Percentiles rank a stretch among this genome's conserved stretches.
Conservation (phyloP, 2,888 invertebrate species). For the Parthenolecanium corni region DNA sequence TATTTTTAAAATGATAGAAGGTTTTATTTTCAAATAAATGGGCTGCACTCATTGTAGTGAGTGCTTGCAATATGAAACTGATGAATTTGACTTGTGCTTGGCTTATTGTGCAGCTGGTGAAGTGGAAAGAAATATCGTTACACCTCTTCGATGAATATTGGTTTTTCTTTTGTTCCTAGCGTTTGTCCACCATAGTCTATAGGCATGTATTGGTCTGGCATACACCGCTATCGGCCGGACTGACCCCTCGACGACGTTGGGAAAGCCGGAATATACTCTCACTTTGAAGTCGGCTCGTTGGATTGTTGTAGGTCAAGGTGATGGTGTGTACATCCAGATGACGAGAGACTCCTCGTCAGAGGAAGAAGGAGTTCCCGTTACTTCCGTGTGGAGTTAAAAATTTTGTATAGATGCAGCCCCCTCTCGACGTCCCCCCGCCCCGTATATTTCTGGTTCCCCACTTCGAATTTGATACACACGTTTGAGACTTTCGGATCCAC, state of each 20-base stretch:
- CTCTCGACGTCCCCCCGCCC: neutral
- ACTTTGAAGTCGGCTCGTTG: constrained; percentile 22
- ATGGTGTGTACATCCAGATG: constrained; percentile 16
- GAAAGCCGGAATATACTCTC: constrained; percentile 28
- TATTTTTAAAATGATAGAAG: too few species aligned
- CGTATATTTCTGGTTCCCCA: neutral
- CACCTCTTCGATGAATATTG: too few species aligned
- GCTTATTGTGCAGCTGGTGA: too few species aligned
- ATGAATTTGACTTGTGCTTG: too few species aligned
- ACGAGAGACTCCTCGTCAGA: constrained; percentile 14
- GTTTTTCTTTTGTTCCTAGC: too few species aligned
- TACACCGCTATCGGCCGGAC: neutral
- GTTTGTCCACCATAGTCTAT: too few species aligned
- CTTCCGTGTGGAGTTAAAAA: constrained; percentile 23
- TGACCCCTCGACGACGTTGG: constrained; percentile 15
- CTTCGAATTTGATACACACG: neutral
- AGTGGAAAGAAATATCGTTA: too few species aligned
- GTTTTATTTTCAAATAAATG: too few species aligned
- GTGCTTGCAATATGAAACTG: too few species aligned
- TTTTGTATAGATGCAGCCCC: constrained; percentile 5
- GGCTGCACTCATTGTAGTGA: too few species aligned
- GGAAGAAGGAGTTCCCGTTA: constrained; percentile 20
- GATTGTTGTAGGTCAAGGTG: constrained; percentile 29
- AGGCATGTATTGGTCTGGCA: too few species aligned
- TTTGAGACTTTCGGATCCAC: constrained; percentile 15